phyloP scores from a whole-genome alignment of 2,888 invertebrate species.

The Hedya salicella region DNA sequence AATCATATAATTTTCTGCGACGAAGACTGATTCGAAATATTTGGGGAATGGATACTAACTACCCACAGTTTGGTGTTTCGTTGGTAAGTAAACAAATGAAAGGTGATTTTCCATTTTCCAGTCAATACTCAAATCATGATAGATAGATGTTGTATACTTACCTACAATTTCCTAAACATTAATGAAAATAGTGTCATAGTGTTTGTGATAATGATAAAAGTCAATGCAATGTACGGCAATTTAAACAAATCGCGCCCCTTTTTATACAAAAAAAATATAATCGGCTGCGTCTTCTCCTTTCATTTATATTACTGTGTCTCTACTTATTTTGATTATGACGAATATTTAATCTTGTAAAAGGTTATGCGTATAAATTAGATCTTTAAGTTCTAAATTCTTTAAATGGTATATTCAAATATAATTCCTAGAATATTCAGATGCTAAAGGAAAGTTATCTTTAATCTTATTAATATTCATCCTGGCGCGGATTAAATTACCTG shows the following conservation, averaged over 20 bases:
- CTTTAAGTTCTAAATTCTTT: background rate
- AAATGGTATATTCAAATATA: slow-evolving; percentile 20
- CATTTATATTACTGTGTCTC: too few relatives aligned
- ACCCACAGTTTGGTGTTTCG: slow-evolving; percentile 11
- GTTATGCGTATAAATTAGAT: background rate
- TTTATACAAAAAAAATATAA: too few relatives aligned
- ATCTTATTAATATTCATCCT: slow-evolving; percentile 34
- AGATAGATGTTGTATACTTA: too few relatives aligned
- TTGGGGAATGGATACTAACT: slow-evolving; percentile 20
- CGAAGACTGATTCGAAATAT: slow-evolving; percentile 32
- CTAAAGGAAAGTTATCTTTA: slow-evolving; percentile 20
- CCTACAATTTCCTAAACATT: too few relatives aligned
- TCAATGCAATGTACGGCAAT: too few relatives aligned
- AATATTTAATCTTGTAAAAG: too few relatives aligned
- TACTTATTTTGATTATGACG: too few relatives aligned
- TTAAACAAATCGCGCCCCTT: too few relatives aligned
- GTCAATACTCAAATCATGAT: too few relatives aligned
- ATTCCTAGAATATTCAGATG: slow-evolving; percentile 2
- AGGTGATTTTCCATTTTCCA: background rate
- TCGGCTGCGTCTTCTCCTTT: too few relatives aligned
- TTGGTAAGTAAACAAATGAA: background rate
- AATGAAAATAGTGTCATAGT: too few relatives aligned
- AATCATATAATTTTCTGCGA: slow-evolving; percentile 39
- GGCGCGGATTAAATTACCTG: slow-evolving; percentile 26
- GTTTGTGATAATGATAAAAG: too few relatives aligned